Evolutionary conservation across 2,113 vertebrate species (phyloP), one percentile per base, ranked within the genome.

Genomic region (Garra rufa): DNA sequence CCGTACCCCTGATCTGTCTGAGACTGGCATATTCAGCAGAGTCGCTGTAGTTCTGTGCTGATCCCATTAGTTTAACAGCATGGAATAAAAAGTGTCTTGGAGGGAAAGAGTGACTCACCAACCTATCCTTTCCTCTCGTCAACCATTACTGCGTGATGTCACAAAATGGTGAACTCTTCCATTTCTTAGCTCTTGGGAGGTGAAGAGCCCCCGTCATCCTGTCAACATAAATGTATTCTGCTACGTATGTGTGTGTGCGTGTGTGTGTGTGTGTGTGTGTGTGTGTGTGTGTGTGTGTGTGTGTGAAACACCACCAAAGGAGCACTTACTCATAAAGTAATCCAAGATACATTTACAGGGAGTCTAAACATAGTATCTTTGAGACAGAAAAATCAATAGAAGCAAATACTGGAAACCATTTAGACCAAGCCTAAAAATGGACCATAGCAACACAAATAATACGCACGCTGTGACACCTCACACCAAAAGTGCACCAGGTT

Each of bases 41-140:
- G 85, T 83, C 75, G 81, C 83, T 79, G 87, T 71, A 76, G 81
- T 86, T 91, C 85, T 75, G 83, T 76, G 86, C 87, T 88, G 85
- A 92, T 92, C 86, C 86, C 90, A 92, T 92, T 92, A 87, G 88
- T 85, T 87, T 87, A 89, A 86, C 83, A 89, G 90, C 85, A 89
- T 89, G 86, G 88, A 89, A 89, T 85, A 30, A 89, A 91, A 91
- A 70, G 81, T 65, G 83, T 92, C 79, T 88, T 83, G 30, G 30
- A 83, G 75, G 86, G 63, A 83, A 88, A 90, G 78, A 71, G 65
- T 85, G 89, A 92, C 21, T 81, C 85, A 88, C 76, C 87, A 87
- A 38, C n/a, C 44, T 43, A 81, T 69, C 83, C 65, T n/a, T 81
- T 44, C 76, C 59, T 84, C 65, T 82, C 70, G 3, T 63, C 24